Base-by-base conservation (phyloP, 2,888 invertebrate species). In the Masnerella sp. region DNA sequence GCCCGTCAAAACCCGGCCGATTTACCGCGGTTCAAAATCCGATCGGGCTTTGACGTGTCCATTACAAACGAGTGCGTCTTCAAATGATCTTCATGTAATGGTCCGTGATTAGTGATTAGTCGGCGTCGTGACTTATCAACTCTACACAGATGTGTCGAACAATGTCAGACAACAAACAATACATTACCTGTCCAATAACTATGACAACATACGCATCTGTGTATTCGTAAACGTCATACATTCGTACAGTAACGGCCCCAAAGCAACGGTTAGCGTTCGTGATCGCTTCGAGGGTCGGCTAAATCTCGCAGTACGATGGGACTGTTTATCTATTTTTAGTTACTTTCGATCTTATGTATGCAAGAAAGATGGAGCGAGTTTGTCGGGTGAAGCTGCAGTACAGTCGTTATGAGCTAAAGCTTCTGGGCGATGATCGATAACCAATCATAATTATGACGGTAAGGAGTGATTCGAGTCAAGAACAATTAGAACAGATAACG, bases 171-270 rank as follows among this genome's bases (percentile, higher is more conserved):
- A 78, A 81, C 80, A 81, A 80, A 83, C 77, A 75, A 84, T 83
- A 83, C 84, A 74, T 83, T 84, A 84, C 84, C 83, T 84, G 80
- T 70, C 64, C 51, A 70, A 76, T 61, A 73, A 75, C 47, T 68
- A 74, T 42, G 22, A 73, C 40, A 58, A 69, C 69, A 69, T 56
- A 40, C 56, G 64, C 59, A 62, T 54, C 40, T 47, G 52, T 61
- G 34, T 61, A 40, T 32, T 51, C 49, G 3, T 14, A 69, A 22
- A 38, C 15, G 20, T 15, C 12, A 20, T 28, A 34, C 25, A 52
- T 58, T 52, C 11, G 36, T 45, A 38, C 9, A 56, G 45, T 22
- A 30, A 28, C 15, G n/a, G 36, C 36, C 7, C 47, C 30, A 67
- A 20, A 18, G 22, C 20, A 45, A 47, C 18, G 36, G 15, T 62